phyloP scores from a whole-genome alignment of 2,113 vertebrate species.

The Amazona vittata region DNA sequence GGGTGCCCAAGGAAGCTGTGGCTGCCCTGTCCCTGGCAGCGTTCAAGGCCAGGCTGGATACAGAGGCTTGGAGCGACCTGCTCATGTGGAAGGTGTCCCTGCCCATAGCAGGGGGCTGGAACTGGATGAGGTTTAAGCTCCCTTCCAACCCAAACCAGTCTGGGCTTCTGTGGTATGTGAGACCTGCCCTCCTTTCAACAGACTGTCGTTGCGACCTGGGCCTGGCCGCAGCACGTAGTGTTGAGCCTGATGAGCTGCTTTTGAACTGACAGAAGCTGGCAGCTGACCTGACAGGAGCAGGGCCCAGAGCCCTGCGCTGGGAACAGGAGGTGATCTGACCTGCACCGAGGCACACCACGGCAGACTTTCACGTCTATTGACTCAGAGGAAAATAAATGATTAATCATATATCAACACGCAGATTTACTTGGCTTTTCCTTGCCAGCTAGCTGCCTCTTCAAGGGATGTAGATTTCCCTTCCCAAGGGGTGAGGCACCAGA shows the following conservation, averaged over 20 bases:
- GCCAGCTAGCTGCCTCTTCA: not conserved
- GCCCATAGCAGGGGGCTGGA: not conserved
- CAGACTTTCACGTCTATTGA: not conserved
- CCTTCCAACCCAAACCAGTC: not conserved
- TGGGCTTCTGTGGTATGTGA: not conserved
- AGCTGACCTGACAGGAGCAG: not conserved
- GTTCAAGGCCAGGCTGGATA: accelerated
- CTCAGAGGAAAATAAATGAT: not conserved
- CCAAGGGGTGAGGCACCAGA: not conserved
- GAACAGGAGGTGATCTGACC: not conserved
- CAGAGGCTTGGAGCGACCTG: not conserved
- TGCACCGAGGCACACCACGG: accelerated
- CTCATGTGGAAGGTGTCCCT: not conserved
- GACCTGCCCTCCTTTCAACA: accelerated
- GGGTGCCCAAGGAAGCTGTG: not conserved
- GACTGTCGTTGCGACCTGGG: not conserved
- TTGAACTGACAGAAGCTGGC: not conserved
- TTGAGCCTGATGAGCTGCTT: accelerated
- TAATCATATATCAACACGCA: not conserved
- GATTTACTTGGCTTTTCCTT: not conserved
- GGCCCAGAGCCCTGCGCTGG: accelerated
- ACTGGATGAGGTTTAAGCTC: not conserved
- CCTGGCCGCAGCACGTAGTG: accelerated
- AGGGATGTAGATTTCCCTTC: not conserved
- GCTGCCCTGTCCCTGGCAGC: not conserved